These are phyloP conservation scores for Eupithecia dodoneata DNA, from an alignment of 2,888 invertebrate genomes.

Conservation along the genomic window DNA sequence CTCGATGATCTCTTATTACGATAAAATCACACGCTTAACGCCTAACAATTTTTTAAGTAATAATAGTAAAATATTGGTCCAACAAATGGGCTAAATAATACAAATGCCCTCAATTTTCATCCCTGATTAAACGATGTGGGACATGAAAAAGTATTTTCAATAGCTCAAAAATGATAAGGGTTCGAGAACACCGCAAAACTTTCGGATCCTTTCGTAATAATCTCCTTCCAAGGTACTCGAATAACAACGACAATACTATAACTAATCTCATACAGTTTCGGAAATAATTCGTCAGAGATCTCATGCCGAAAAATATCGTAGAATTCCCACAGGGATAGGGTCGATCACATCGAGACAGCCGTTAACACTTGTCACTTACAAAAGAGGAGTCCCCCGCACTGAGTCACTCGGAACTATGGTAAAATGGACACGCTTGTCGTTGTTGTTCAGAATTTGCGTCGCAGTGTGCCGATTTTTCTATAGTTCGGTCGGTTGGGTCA, in stretches of 20 bases:
- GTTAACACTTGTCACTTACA: conserved; percentile 73
- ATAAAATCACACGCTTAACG: conserved; percentile 84
- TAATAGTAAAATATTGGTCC: conserved; percentile 85
- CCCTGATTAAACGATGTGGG: conserved; percentile 84
- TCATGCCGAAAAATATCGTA: conserved; percentile 67
- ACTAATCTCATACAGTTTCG: conserved; percentile 83
- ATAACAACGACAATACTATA: conserved; percentile 84
- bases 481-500: conserved; percentile 69
- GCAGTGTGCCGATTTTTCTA: conserved; percentile 70
- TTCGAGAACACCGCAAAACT: conserved; percentile 75
- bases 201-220: conserved; percentile 77
- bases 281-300: conserved; percentile 80
- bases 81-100: conserved; percentile 85
- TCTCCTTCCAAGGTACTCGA: conserved; percentile 80
- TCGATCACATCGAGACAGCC: conserved; percentile 80
- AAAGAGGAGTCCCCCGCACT: conserved; percentile 67
- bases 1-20: conserved; percentile 83
- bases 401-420: conserved; percentile 52
- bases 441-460: conserved; percentile 54
- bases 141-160: conserved; percentile 84
- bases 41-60: conserved; percentile 84
- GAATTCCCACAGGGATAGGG: conserved; percentile 63
- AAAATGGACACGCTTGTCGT: conserved; percentile 75
- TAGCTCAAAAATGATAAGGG: conserved; percentile 83
- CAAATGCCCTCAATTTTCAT: conserved; percentile 85